Evolutionary conservation across 2,113 vertebrate species (phyloP), one percentile per base, ranked within the genome.

Genomic region (Recurvirostra avosetta): DNA sequence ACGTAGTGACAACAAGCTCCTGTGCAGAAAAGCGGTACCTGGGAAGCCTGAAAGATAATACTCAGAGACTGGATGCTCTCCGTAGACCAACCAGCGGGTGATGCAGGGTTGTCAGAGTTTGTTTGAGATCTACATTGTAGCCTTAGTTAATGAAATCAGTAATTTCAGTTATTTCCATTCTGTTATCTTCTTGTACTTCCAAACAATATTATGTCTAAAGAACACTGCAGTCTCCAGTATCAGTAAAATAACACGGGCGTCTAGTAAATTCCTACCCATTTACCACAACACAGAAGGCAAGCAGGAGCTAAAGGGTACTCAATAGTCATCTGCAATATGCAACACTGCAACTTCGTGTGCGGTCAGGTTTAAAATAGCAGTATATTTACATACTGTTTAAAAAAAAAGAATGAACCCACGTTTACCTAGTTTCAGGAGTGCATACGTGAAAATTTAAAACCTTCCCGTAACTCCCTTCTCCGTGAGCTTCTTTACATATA

Each of bases 1-100:
- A 22, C 4, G 4, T 0, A 50, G 45, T 2, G 17, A 36, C 53
- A 90, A 38, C 12, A 5, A 59, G 22, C 18, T 74, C 7, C 3
- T 17, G 13, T 10, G 22, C 18, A 63, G 76, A 55, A 58, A 72
- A 58, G 38, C 1, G 1, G 17, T 30, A 53, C 40, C n/a, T 72
- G 34, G 41, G 52, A 82, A 90, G 73, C 36, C 7, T 41, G 13
- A 50, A 56, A 73, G 19, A 52, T 16, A 17, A 4, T 21, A 43
- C 7, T 58, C 18, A 66, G 77, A 25, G 38, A 12, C 45, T 45
- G 34, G 27, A 26, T 25, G n/a, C 21, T 78, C 52, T 53, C 36
- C 52, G 15, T 16, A 85, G 34, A 53, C 25, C 21, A 73, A 43
- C 19, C 40, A 59, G 22, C 15, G 9, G 15, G 19, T 49, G 62